These are phyloP conservation scores for Leucopternis melanops DNA, from an alignment of 2,113 vertebrate species.

Conservation along the genomic window DNA sequence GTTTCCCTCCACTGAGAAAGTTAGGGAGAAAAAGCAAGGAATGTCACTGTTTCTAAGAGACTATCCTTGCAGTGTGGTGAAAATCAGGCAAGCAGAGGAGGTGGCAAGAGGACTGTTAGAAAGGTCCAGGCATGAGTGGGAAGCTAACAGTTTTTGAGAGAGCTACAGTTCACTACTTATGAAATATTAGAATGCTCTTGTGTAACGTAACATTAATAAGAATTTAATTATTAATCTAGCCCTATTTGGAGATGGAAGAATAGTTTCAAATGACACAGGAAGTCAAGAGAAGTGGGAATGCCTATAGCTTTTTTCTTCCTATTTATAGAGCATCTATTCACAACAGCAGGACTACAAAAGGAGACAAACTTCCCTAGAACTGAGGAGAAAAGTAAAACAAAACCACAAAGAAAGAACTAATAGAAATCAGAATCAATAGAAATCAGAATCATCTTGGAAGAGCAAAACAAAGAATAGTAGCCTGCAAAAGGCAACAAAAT, in stretches of 20 bases:
- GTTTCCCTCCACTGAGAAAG: neutral
- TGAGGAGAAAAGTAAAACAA: neutral
- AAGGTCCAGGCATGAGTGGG: neutral
- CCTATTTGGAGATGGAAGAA: neutral
- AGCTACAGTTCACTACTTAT: neutral
- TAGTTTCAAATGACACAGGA: neutral
- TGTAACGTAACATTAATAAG: neutral
- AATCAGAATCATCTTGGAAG: neutral
- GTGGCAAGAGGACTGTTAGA: neutral
- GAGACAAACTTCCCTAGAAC: neutral
- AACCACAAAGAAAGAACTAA: neutral
- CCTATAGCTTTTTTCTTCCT: neutral
- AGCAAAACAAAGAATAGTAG: neutral
- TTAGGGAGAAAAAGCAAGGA: neutral
- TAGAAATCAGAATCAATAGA: neutral
- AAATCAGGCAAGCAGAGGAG: neutral
- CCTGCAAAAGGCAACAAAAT: neutral
- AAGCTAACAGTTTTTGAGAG: neutral
- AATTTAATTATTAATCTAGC: conserved; percentile 24
- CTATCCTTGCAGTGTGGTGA: neutral
- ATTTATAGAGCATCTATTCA: neutral
- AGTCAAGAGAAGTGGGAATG: neutral
- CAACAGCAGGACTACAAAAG: neutral
- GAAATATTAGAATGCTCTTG: neutral
- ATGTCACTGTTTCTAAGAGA: fast-evolving